Conservation (phyloP, 2,113 vertebrate species). For the Bufo bufo region DNA sequence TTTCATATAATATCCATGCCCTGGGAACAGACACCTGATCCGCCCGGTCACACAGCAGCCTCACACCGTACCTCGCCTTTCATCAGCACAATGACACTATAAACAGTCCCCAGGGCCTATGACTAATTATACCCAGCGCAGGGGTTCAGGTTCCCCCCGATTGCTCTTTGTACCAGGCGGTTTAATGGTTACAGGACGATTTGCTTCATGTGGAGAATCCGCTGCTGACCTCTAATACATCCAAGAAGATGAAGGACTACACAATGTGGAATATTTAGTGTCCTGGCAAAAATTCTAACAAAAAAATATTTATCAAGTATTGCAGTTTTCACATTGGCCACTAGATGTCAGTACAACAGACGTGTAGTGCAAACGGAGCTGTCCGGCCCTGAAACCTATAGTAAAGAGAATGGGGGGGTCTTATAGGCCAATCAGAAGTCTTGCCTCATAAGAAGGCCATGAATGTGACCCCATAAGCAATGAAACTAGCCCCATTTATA, state of each 20-base stretch:
- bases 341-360: not conserved
- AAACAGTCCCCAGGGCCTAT: slow-evolving; percentile 27
- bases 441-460: too few species aligned
- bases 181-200: slow-evolving; percentile 11
- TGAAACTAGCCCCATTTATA: too few species aligned
- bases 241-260: not conserved
- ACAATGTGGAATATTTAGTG: too few species aligned
- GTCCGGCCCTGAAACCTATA: not conserved
- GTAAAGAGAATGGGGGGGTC: too few species aligned
- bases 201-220: not conserved
- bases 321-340: not conserved
- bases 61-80: slow-evolving; percentile 26
- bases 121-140: slow-evolving; percentile 16
- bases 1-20: slow-evolving; percentile 52
- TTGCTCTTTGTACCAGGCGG: not conserved
- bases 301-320: not conserved
- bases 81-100: slow-evolving; percentile 52
- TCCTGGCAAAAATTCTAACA: too few species aligned
- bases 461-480: too few species aligned
- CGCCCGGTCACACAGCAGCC: slow-evolving; percentile 35
- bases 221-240: not conserved
- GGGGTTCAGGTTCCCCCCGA: slow-evolving; percentile 38
- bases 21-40: slow-evolving; percentile 53
- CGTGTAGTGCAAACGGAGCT: not conserved
- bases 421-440: not conserved